Conservation (phyloP, 2,888 invertebrate species). For the Acleris holmiana region DNA sequence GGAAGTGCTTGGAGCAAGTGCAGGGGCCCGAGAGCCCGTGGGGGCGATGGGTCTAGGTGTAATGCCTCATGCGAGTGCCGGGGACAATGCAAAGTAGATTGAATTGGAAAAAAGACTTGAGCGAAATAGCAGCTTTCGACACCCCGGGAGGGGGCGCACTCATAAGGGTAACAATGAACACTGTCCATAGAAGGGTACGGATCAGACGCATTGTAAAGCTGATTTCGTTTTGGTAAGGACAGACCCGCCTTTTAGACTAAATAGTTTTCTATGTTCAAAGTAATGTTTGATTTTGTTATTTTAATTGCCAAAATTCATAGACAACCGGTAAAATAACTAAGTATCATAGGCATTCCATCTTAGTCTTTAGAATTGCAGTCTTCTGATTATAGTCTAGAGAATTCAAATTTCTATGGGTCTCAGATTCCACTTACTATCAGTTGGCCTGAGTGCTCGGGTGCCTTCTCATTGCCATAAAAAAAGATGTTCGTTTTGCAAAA, state of each 20-base stretch:
- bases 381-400: no score
- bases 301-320: no score
- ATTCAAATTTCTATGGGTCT: no score
- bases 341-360: no score
- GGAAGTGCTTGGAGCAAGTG: slow-evolving; percentile 77
- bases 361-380: no score
- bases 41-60: slow-evolving; percentile 71
- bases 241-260: background rate
- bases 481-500: no score
- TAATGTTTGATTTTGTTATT: no score
- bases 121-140: slow-evolving; percentile 73
- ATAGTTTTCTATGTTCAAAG: no score
- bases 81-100: slow-evolving; percentile 84
- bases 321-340: no score
- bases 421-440: no score
- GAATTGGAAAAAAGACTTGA: slow-evolving; percentile 82
- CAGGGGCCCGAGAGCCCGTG: slow-evolving; percentile 51
- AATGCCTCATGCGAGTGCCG: slow-evolving; percentile 81
- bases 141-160: slow-evolving; percentile 65
- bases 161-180: slow-evolving; percentile 74
- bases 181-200: slow-evolving; percentile 60
- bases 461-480: no score
- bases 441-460: no score
- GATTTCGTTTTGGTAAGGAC: slow-evolving; percentile 43
- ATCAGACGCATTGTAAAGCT: slow-evolving; percentile 49